Base-by-base conservation (phyloP, 2,888 invertebrate species). In the Eretmocerus hayati region DNA sequence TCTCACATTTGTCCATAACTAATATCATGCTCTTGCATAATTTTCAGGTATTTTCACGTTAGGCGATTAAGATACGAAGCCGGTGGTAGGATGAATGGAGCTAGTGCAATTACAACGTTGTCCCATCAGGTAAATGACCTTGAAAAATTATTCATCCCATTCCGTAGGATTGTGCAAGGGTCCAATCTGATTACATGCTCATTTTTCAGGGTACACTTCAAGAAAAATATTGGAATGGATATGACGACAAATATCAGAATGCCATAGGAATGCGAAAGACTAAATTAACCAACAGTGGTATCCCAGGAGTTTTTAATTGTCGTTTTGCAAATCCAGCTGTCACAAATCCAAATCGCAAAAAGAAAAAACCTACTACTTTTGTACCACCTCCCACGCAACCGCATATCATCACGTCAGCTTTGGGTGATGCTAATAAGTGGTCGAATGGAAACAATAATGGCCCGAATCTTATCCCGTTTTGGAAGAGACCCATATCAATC, bases 261-360 rank as follows among this genome's bases (percentile, higher is more conserved):
- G 50, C 36, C 5, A 36, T 42, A 11, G 53, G 45, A n/a, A 45
- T 45, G 47, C 35, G 53, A 20, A 67, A 63, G 54, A 60, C 66
- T 3, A 71, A 71, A 55, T 48, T 67, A 26, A 66, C 62, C 41
- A 71, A 70, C 33, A 62, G 68, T 6, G 77, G 79, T 1, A 83
- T 84, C 59, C 87, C 88, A 0, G 90, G 90, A 1, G 90, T 91
- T n/a, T 91, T 91, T 69, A 91, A 90, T 67, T 90, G 91, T 63
- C 79, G 90, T 33, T 89, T 91, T 62, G 79, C 82, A 3, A 89
- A 88, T 66, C 87, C 90, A 1, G 78, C 80, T 13, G 78, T 72
- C 16, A 75, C 74, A 41, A 80, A 77, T 78, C 79, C 80, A 18
- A 85, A 82, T 53, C 77, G 90, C 20, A 90, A 90, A 67, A 90